Base-by-base conservation (phyloP, 2,113 vertebrate species). In the Rutilus rutilus region DNA sequence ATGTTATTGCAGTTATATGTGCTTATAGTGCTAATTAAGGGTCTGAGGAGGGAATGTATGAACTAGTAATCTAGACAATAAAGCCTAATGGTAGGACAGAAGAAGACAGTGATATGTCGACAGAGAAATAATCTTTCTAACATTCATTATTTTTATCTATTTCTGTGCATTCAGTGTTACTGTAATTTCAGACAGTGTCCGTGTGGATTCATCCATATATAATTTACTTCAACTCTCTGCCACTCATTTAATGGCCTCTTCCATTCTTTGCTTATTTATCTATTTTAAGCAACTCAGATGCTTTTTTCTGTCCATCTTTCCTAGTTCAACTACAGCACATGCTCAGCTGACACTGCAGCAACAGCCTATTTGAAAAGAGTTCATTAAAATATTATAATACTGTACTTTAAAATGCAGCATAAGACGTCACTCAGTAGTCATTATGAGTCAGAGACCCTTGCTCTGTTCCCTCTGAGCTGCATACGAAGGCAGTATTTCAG, bases 1-100 rank as follows among this genome's bases (percentile, higher is more conserved):
- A 71, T 67, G 75, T 78, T 69, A 78, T 11, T 47, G 60, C 45
- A 36, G 74, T 65, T 42, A 21, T 47, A 65, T 36, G 25, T 57
- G 71, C 57, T 30, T 52, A 59, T 65, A 17, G 19, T 4, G 23
- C 39, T 33, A 50, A 77, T 76, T 65, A 59, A 54, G 60, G 17
- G 85, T 60, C 69, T 84, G 85, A 45, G 74, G 57, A 86, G 73
- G 54, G 73, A 73, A 83, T 30, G 8, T 25, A 19, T 54, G 5
- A 57, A 19, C 19, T 42, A 25, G 19, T 42, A 59, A n/a, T 60
- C 12, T 23, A 62, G 33, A 42, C 67, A 42, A 42, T 42, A 71
- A 47, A 47, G 23, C 69, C 42, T 73, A 11, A 73, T 12, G 33
- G 15, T 33, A 6, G 8, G 33, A 5, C 8, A 45, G 39, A n/a